phyloP scores from a whole-genome alignment of 2,113 vertebrate genomes.

The Scartelaos histophorus region DNA sequence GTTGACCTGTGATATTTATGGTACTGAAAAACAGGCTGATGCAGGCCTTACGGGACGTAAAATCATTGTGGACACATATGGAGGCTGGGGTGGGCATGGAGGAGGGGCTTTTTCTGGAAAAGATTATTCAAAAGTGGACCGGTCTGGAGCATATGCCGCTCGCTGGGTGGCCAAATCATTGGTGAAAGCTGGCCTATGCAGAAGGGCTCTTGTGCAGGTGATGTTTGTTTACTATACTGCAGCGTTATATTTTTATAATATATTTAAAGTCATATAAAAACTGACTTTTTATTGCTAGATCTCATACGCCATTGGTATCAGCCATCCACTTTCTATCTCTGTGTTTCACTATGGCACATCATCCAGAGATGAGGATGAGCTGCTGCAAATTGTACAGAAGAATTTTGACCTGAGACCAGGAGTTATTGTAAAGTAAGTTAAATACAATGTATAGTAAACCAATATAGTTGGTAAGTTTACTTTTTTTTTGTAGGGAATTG shows the following conservation, averaged over 20 bases:
- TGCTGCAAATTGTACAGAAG: conserved; percentile 74
- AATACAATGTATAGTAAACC: background rate
- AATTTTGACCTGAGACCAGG: conserved; percentile 80
- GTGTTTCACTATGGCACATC: conserved; percentile 79
- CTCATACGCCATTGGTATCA: conserved; percentile 75
- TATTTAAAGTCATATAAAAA: background rate
- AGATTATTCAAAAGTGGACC: conserved; percentile 79
- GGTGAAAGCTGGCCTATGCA: conserved; percentile 78
- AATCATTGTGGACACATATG: conserved; percentile 80
- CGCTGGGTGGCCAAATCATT: conserved; percentile 81
- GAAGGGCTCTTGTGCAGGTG: conserved; percentile 76
- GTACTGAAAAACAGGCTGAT: conserved; percentile 59
- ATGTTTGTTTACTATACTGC: conserved; percentile 15
- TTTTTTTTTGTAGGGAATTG: conserved; percentile 64
- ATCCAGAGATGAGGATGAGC: conserved; percentile 69
- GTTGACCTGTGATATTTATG: background rate
- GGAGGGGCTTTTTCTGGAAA: conserved; percentile 81
- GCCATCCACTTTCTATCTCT: conserved; percentile 74
- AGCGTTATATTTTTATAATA: background rate
- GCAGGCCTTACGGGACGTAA: conserved; percentile 79
- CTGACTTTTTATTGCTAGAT: conserved; percentile 49
- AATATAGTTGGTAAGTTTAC: background rate
- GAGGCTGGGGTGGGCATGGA: conserved; percentile 80
- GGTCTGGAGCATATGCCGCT: conserved; percentile 77
- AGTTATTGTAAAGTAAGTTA: conserved; percentile 74